These are phyloP conservation scores for Myotis yumanensis DNA, from an alignment of 2,113 vertebrate species.

Conservation along the genomic window DNA sequence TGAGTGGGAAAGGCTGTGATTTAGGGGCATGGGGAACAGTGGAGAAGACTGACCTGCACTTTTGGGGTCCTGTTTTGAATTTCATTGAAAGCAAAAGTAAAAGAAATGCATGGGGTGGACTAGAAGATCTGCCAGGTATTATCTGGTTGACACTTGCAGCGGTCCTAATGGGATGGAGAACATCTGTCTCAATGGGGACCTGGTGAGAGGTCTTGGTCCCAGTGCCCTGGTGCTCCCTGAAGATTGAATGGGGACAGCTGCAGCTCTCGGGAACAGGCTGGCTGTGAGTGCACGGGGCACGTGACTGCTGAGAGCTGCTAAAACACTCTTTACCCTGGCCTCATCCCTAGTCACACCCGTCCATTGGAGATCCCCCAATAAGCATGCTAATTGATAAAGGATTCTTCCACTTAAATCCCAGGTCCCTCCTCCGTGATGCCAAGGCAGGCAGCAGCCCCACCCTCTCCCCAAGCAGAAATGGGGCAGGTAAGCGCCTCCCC, in stretches of 20 bases:
- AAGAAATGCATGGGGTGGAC: background rate
- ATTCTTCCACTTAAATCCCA: background rate
- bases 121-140: background rate
- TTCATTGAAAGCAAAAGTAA: slow-evolving; percentile 34
- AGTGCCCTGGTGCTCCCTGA: background rate
- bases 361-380: background rate
- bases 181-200: background rate
- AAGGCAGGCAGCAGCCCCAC: background rate
- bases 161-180: background rate
- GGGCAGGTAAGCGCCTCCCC: background rate
- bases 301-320: background rate
- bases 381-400: too few species aligned
- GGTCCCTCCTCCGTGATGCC: background rate
- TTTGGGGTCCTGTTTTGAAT: background rate
- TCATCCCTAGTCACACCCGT: background rate
- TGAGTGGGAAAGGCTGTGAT: background rate
- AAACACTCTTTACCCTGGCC: too few species aligned
- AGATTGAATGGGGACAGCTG: background rate
- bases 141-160: background rate
- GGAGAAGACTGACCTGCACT: background rate
- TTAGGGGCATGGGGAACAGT: background rate
- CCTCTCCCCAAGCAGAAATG: background rate
- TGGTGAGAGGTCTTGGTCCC: background rate
- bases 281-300: background rate
- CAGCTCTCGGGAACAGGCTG: background rate